These are phyloP conservation scores for Tetramorium parvispinum DNA, from an alignment of 1,140 invertebrate genomes.

Conservation along the genomic window DNA sequence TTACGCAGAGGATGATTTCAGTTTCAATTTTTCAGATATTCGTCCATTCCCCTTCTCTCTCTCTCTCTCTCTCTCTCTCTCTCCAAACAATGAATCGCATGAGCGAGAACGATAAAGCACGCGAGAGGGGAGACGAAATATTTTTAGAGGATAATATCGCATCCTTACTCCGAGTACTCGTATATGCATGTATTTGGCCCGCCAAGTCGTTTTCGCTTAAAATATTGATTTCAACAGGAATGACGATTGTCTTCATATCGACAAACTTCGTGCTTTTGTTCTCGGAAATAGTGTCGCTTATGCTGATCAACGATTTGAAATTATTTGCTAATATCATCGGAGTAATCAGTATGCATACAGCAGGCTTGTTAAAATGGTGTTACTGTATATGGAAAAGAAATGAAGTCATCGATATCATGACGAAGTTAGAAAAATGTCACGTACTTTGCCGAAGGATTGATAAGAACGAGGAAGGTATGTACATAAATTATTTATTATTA, in stretches of 20 bases:
- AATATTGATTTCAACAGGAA: conserved; percentile 11
- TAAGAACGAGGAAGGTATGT: conserved; percentile 65
- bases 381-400: conserved; percentile 59
- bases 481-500: not conserved
- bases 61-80: not conserved
- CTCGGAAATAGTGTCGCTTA: conserved; percentile 54
- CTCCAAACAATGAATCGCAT: not conserved
- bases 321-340: conserved; percentile 54
- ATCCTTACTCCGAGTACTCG: not conserved
- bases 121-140: not conserved
- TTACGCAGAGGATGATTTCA: not conserved
- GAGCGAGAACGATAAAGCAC: not conserved
- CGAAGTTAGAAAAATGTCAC: conserved; percentile 68
- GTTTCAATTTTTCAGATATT: conserved; percentile 13
- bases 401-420: conserved; percentile 53
- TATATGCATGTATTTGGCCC: conserved; percentile 33
- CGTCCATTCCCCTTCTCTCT: not conserved
- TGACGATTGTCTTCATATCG: conserved; percentile 36
- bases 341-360: conserved; percentile 58
- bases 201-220: conserved; percentile 38
- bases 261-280: conserved; percentile 48
- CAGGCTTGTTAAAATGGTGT: conserved; percentile 70
- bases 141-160: conserved; percentile 6
- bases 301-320: conserved; percentile 46
- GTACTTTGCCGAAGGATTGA: conserved; percentile 60